Base-by-base conservation (phyloP, 1,140 invertebrate species). In the Megathymus violae region DNA sequence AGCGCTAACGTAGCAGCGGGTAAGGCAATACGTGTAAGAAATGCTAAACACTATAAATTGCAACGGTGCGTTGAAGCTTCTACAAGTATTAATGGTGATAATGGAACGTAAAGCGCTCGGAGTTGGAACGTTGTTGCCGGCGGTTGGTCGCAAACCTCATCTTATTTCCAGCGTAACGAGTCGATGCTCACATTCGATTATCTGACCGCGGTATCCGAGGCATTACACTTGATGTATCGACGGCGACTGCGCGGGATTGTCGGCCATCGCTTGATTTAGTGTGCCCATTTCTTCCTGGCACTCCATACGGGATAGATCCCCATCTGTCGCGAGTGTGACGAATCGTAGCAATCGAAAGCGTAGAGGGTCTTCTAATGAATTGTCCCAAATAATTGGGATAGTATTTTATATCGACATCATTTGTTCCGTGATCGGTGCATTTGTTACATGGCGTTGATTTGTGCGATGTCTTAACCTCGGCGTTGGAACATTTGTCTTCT, bases 131-230 rank as follows among this genome's bases (percentile, higher is more conserved):
- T 82, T 85, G 31, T 52, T 46, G 44, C 44, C 65, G 63, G 69
- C 43, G 46, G 46, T 25, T 44, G 61, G 63, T 67, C 64, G 72
- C 74, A 82, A 80, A 81, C 76, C 81, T 88, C 82, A 86, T 88
- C 86, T 89, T 87, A 90, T 90, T 89, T 82, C 80, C 82, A 85
- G 78, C 75, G 84, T 89, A 88, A 89, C 88, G 84, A 89, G 80
- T 88, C 78, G 88, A 90, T 88, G 85, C 88, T 89, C 83, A 88
- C 85, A 88, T 89, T 85, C 85, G 86, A 91, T 91, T 91, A 91
- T 91, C 88, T 85, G 80, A 78, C 78, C 74, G 88, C 79, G 86
- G 86, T 88, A 91, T 91, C 86, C 85, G 84, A 88, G 76, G 85
- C 85, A 89, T 88, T 91, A 89, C 85, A 80, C 78, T 88, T 90